Evolutionary conservation across 2,888 invertebrate species (phyloP), one percentile per base, ranked within the genome.

Genomic region (Pristionchus japonicus): DNA sequence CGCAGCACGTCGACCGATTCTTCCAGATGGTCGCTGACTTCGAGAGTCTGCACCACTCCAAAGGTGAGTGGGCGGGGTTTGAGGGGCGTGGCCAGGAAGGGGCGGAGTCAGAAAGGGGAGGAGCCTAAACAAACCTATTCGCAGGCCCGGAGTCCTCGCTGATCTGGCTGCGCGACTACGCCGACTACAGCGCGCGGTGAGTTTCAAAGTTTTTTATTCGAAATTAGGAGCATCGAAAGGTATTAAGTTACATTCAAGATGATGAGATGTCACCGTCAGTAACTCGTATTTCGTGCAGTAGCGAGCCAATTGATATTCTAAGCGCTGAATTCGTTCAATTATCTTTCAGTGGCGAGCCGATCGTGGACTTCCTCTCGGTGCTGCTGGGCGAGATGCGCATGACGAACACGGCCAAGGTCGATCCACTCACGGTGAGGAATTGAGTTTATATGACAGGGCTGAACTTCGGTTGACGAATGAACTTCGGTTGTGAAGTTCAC

Each of bases 111-210:
- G 31, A 7, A 17, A n/a, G 1, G 80, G 40, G 61, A 17, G 57
- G 17, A 49, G 49, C 37, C 27, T 49, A 85, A 85, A 31, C 4
- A 1, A 74, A 15, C 43, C 13, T 4, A 17, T 20, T 61, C 90
- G 74, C 57, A 91, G 92, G 90, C 61, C 88, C 89, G 57, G 88
- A 89, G 23, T 93, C 93, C 7, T 93, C 94, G 15, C 88, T 94
- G 80, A 87, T 93, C 37, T 94, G 94, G 94, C 90, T 94, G 23
- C 91, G 93, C 6, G 94, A 94, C 83, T 94, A 93, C 89, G 89
- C 92, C 49, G 90, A 91, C 43, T 93, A 89, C 88, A 91, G 87
- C 34, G 90, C 91, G 61, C 91, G 90, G 7, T 90, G 90, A 61
- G 90, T 89, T n/a, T n/a, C n/a, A n/a, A n/a, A n/a, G n/a, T n/a